Conservation (phyloP, 2,797 vertebrate species). For the Mallotus villosus region DNA sequence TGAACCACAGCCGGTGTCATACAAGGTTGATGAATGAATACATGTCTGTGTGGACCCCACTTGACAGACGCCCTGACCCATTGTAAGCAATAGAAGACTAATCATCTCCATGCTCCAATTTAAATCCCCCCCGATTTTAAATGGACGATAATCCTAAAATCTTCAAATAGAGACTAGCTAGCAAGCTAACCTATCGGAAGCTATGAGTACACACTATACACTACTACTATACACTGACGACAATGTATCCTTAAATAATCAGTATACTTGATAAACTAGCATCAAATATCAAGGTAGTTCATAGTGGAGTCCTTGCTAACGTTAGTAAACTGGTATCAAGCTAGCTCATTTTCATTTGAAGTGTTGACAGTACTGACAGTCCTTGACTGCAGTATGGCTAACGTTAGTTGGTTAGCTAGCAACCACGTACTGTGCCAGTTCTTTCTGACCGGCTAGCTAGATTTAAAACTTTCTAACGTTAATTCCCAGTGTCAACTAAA, state of each 20-base stretch:
- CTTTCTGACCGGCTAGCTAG: background rate
- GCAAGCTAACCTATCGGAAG: conserved; percentile 12
- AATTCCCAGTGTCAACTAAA: no score
- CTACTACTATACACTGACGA: background rate
- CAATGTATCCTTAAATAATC: background rate
- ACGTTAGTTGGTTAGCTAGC: no score
- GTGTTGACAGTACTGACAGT: no score
- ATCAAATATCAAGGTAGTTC: conserved; percentile 21
- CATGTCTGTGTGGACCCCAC: background rate
- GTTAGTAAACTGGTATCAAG: conserved; percentile 17
- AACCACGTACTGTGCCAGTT: no score
- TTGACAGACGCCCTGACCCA: conserved; percentile 1
- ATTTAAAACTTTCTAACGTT: background rate
- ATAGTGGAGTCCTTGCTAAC: conserved; percentile 48
- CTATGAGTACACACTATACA: background rate
- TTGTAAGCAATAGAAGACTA: conserved; percentile 36
- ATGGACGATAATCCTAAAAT: conserved; percentile 72
- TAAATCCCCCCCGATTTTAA: conserved; percentile 39
- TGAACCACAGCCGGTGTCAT: background rate
- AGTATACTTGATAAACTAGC: background rate
- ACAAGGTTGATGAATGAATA: background rate
- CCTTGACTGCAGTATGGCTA: no score
- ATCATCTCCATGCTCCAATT: conserved; percentile 58
- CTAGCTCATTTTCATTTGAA: background rate
- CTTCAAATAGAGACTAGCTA: conserved; percentile 40